Conservation (phyloP, 2,888 invertebrate species). For the Selenia dentaria region DNA sequence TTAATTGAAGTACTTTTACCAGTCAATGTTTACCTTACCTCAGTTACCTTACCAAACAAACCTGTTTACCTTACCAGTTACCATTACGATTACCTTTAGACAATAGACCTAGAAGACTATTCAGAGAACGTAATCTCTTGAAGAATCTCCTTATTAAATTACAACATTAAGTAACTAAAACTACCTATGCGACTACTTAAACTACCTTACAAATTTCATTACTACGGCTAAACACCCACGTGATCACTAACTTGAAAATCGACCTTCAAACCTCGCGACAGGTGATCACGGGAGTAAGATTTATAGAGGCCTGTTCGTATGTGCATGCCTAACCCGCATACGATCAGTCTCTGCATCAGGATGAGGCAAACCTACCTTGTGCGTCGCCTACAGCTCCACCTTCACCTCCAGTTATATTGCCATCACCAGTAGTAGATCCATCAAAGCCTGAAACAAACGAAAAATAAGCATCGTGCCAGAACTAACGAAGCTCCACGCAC, state of each 20-base stretch:
- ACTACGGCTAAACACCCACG: conserved; percentile 48
- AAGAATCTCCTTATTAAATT: no score
- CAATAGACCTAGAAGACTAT: no score
- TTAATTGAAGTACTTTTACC: no score
- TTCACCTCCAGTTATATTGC: conserved; percentile 78
- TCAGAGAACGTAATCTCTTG: no score
- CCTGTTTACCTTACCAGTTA: no score
- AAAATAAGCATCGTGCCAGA: no score
- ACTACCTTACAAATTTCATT: conserved; percentile 75
- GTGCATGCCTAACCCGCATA: neutral
- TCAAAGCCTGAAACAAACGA: conserved; percentile 70
- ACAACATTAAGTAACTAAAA: no score
- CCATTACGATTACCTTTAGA: no score
- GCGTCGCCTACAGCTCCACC: conserved; percentile 83
- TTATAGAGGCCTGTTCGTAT: conserved; percentile 25
- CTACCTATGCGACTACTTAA: conserved; percentile 6
- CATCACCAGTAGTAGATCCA: conserved; percentile 79
- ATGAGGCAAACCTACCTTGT: conserved; percentile 80
- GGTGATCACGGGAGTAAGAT: conserved; percentile 32
- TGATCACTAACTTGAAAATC: conserved; percentile 36
- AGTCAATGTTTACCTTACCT: no score
- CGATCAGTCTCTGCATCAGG: conserved; percentile 18
- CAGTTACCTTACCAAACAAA: no score
- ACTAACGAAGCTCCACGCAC: no score
- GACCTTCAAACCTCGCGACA: neutral